These are phyloP conservation scores for Dendrolimus houi DNA, from an alignment of 2,888 invertebrate species.

Conservation along the genomic window DNA sequence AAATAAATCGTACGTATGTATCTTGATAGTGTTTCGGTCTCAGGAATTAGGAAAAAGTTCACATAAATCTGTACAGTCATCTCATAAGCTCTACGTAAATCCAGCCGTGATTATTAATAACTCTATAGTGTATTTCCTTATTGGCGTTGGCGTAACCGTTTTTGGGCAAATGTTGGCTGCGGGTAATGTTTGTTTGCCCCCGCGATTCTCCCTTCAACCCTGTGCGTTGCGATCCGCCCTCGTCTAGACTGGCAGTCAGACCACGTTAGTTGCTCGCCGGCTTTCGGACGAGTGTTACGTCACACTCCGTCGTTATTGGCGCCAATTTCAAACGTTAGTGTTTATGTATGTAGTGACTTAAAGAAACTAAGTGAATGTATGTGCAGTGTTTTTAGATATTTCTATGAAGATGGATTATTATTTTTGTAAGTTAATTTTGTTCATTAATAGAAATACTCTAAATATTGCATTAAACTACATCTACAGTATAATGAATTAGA, in stretches of 20 bases:
- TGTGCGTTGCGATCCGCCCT: conserved; percentile 28
- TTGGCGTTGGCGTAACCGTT: conserved; percentile 46
- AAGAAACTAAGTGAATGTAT: conserved; percentile 14
- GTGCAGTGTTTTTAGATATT: conserved; percentile 18
- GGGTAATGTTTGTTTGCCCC: conserved; percentile 39
- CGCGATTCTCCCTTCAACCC: conserved; percentile 23
- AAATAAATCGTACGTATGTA: too few species aligned
- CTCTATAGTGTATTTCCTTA: conserved; percentile 49
- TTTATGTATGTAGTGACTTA: conserved; percentile 8
- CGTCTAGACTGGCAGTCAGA: conserved; percentile 57
- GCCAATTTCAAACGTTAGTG: conserved; percentile 47
- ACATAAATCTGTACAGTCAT: too few species aligned
- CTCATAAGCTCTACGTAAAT: not conserved
- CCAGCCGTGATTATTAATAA: conserved; percentile 20
- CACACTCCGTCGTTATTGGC: conserved; percentile 24
- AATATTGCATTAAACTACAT: too few species aligned
- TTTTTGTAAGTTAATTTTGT: not conserved
- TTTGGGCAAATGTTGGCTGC: conserved; percentile 49
- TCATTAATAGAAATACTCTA: not conserved
- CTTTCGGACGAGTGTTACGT: conserved; percentile 35
- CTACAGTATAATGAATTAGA: too few species aligned
- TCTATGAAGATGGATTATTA: not conserved
- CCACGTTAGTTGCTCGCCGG: conserved; percentile 44
- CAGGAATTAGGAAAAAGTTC: too few species aligned
- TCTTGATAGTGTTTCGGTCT: too few species aligned